Evolutionary conservation across 35 echinoderm and acorn worm genomes (phyloP).

Genomic region (Strongylocentrotus purpuratus): DNA sequence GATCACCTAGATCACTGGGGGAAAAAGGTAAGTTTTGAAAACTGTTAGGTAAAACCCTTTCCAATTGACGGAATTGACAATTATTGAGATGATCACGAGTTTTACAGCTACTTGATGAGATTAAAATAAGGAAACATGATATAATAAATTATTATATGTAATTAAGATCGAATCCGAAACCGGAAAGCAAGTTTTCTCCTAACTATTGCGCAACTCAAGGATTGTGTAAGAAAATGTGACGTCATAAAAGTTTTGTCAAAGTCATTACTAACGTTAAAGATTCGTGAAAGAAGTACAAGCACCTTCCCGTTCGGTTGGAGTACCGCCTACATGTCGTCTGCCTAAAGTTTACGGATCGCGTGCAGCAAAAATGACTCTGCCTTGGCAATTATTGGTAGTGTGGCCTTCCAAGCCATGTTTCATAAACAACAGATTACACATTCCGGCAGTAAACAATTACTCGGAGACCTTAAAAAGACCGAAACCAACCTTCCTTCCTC

Average conservation of each 20-base stretch:
- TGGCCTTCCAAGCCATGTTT: constrained; percentile 14
- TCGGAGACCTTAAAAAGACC: constrained; percentile 34
- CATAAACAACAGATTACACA: constrained; percentile 38
- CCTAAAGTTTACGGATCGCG: constrained; percentile 17
- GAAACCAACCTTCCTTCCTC: constrained; percentile 40
- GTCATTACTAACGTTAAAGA: not conserved
- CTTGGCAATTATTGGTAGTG: constrained; percentile 44
- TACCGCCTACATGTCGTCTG: not conserved
- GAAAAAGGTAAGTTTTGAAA: too few relatives aligned
- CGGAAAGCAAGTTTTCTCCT: not conserved
- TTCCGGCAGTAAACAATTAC: constrained; percentile 32
- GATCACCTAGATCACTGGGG: too few relatives aligned
- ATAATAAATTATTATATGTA: not conserved
- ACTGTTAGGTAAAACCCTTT: too few relatives aligned
- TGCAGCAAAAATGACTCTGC: constrained; percentile 12
- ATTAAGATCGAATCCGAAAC: not conserved
- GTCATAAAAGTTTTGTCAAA: not conserved
- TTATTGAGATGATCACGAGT: too few relatives aligned
- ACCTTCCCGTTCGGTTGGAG: not conserved
- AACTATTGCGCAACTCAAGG: not conserved
- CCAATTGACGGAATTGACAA: too few relatives aligned
- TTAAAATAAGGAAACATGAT: not conserved
- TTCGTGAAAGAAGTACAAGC: not conserved
- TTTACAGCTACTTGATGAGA: not conserved
- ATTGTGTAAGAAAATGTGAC: not conserved